phyloP scores from a whole-genome alignment of 1,140 invertebrate genomes.

The Trichoplusia ni region DNA sequence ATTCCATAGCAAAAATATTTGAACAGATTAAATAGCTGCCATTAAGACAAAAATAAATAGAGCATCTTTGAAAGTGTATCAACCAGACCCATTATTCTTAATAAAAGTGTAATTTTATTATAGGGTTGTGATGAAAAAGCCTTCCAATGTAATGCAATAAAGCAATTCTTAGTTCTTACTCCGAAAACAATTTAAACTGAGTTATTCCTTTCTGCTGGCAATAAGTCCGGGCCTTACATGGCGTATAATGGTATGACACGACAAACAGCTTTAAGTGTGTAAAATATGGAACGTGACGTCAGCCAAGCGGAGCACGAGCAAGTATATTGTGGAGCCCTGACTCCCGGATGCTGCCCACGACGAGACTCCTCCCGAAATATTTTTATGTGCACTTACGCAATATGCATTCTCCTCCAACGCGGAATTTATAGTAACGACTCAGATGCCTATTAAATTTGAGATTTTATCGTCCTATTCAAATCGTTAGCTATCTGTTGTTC shows the following conservation, averaged over 20 bases:
- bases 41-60: conserved; percentile 60
- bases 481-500: neutral
- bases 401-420: conserved; percentile 10
- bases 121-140: conserved; percentile 63
- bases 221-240: conserved; percentile 77
- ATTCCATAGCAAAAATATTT: conserved; percentile 51
- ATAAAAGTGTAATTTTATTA: conserved; percentile 68
- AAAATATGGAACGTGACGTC: conserved; percentile 77
- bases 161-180: conserved; percentile 49
- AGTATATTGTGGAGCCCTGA: conserved; percentile 64
- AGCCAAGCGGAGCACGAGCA: conserved; percentile 68
- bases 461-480: neutral
- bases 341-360: conserved; percentile 50
- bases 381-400: conserved; percentile 30
- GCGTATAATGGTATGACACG: conserved; percentile 80
- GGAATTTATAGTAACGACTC: conserved; percentile 12
- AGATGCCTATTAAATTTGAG: conserved; percentile 3
- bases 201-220: conserved; percentile 66
- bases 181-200: conserved; percentile 77
- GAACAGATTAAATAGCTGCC: conserved; percentile 47
- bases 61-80: conserved; percentile 59
- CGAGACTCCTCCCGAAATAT: conserved; percentile 23
- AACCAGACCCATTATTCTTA: conserved; percentile 61
- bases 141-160: conserved; percentile 68
- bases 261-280: conserved; percentile 81